These are phyloP conservation scores for Saturnia japonica DNA, from an alignment of 2,888 invertebrate species.

Conservation along the genomic window DNA sequence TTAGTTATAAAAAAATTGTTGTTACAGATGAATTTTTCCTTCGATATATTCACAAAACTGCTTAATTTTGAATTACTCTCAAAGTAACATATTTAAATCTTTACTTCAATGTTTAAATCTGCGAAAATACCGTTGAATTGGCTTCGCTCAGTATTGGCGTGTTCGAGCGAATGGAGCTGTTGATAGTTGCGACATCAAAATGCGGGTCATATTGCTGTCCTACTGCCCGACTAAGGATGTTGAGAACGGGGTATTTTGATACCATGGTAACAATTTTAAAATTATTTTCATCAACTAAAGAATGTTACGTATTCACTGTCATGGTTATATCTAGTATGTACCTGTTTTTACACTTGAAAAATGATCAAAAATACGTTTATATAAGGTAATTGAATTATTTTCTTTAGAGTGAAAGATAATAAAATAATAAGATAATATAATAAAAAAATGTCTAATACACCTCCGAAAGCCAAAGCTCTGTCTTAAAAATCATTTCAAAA, in stretches of 20 bases:
- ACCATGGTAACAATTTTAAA: constrained; percentile 19
- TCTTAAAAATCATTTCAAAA: not conserved
- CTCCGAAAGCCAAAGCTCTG: not conserved
- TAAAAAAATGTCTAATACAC: not conserved
- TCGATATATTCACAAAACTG: not conserved
- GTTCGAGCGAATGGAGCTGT: constrained; percentile 17
- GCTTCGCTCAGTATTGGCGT: constrained; percentile 31
- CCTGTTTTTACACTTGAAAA: not conserved
- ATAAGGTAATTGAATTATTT: not conserved
- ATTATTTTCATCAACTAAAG: not conserved
- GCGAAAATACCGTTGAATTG: constrained; percentile 36
- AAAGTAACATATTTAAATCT: not conserved
- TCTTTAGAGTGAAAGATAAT: no score
- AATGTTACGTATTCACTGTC: not conserved
- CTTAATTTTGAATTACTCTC: not conserved
- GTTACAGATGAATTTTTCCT: not conserved
- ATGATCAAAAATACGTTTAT: not conserved
- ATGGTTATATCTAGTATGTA: not conserved
- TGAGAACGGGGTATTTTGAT: constrained; percentile 29
- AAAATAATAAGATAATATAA: no score
- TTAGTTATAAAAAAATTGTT: not conserved
- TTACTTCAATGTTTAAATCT: constrained; percentile 5
- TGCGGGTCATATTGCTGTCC: constrained; percentile 51
- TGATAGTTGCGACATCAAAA: constrained; percentile 56
- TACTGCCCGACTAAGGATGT: constrained; percentile 53